Evolutionary conservation across 2,888 invertebrate species (phyloP).

Genomic region (Mystacides longicornis): DNA sequence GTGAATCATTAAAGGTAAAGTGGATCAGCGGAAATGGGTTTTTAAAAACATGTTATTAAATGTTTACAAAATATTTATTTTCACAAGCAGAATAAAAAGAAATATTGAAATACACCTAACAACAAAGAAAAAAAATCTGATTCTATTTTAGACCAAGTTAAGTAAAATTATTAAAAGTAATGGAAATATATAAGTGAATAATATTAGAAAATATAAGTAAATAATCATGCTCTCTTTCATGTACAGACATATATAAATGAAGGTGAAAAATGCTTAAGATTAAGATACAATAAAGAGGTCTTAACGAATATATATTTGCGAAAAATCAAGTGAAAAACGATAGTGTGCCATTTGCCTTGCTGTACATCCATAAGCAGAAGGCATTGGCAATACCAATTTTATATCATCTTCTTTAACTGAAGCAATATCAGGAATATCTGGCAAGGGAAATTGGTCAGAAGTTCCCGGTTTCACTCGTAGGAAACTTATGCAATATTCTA

Average conservation of each 20-base stretch:
- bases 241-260: not conserved
- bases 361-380: not conserved
- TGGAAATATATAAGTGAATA: not conserved
- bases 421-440: not conserved
- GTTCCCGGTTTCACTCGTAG: not conserved
- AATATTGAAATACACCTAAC: not conserved
- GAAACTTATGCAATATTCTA: not conserved
- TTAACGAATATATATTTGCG: not conserved
- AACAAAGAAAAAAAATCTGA: not conserved
- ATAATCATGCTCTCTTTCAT: not conserved
- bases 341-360: not conserved
- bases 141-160: not conserved
- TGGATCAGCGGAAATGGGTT: not conserved
- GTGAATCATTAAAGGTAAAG: not conserved
- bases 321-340: not conserved
- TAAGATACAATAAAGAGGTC: not conserved
- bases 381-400: not conserved
- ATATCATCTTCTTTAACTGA: not conserved
- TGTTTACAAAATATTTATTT: not conserved
- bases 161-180: not conserved
- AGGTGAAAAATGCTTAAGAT: not conserved
- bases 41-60: not conserved
- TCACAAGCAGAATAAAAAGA: not conserved
- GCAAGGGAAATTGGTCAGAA: not conserved
- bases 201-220: not conserved